Conservation (phyloP, 2,888 invertebrate species). For the Ligdia adustata region DNA sequence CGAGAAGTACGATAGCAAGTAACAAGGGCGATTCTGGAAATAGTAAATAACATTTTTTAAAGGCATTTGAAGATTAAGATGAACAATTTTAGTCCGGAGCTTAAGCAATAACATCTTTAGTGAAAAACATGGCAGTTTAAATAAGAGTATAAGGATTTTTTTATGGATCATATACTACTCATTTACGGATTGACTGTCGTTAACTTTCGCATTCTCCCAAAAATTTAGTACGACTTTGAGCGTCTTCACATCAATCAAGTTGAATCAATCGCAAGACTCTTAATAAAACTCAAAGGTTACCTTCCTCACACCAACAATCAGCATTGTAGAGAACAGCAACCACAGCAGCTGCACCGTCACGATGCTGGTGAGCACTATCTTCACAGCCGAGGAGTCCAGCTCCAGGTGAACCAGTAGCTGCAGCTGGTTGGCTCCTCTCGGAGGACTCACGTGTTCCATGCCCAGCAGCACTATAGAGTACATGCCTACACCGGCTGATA, state of each 20-base stretch:
- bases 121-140: too few species aligned
- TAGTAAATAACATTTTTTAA: too few species aligned
- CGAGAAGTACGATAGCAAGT: slow-evolving; percentile 45
- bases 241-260: too few species aligned
- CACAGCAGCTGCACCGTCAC: slow-evolving; percentile 30
- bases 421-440: slow-evolving; percentile 7
- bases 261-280: too few species aligned
- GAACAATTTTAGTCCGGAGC: too few species aligned
- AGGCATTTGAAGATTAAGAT: too few species aligned
- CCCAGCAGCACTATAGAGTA: slow-evolving; percentile 11
- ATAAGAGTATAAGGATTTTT: too few species aligned
- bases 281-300: slow-evolving; percentile 23
- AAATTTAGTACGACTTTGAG: too few species aligned
- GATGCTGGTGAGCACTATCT: slow-evolving; percentile 23
- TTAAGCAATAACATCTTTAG: too few species aligned
- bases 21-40: slow-evolving; percentile 44
- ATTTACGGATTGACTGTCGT: too few species aligned
- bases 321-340: slow-evolving; percentile 38
- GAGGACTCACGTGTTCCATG: background rate
- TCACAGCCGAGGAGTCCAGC: slow-evolving; percentile 25
- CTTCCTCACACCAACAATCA: slow-evolving; percentile 40
- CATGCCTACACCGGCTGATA: background rate
- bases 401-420: slow-evolving; percentile 19
- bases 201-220: too few species aligned
- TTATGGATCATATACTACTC: too few species aligned